Evolutionary conservation across 2,888 invertebrate species (phyloP), one percentile per base, ranked within the genome.

Genomic region (Xanthostigma xanthostigma): DNA sequence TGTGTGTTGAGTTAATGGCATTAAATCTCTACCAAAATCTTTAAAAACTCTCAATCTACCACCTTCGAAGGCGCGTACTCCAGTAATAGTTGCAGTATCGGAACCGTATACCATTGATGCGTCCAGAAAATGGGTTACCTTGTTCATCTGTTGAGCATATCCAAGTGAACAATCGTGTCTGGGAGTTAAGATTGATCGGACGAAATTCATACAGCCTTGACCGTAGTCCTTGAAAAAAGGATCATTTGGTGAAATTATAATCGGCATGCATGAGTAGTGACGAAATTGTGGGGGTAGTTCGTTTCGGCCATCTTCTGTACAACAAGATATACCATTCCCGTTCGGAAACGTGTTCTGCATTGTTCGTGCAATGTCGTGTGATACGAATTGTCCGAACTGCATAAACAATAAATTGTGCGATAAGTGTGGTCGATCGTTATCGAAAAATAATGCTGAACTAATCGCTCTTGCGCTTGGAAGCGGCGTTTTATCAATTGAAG

Each of bases 301-400:
- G 0, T 58, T 58, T 50, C 67, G 64, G 0, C 84, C 85, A 36
- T 81, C 74, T 5, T 69, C 62, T 1, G 71, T 62, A 58, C 88
- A 89, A 61, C 89, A 89, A 14, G 83, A 77, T 40, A 89, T 80
- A 0, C 81, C 74, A 45, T 75, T 78, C 9, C 81, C 79, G 50
- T 79, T 79, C 39, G 72, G 73, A 61, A 78, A 75, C 53, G 76
- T 79, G 36, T 79, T 76, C 40, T 81, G 75, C 2, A 84, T 76
- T 0, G 84, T 81, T 48, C 84, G 78, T 1, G 81, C 76, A 14
- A 84, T 63, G 53, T 90, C 90, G 52, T 89, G 85, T 0, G 82
- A 76, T 9, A 89, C 62, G 57, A 88, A 84, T 61, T 89, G 86
- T 0, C 85, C 82, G 65, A 85, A 88, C 63, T 86, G 84, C 81